Conservation (phyloP, 1,140 invertebrate genomes). For the Ylistrum balloti region DNA sequence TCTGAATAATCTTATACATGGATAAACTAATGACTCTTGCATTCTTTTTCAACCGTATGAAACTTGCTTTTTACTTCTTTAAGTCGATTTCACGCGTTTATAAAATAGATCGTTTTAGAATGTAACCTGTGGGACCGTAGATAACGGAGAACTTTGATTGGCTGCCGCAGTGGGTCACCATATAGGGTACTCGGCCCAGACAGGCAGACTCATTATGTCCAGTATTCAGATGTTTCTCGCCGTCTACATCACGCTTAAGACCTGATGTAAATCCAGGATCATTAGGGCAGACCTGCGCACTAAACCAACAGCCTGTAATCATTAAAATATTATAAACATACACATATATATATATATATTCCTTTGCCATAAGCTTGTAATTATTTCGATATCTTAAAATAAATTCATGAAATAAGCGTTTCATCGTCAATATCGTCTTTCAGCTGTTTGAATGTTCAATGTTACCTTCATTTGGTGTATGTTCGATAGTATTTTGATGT, state of each 20-base stretch:
- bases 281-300: constrained; percentile 47
- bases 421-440: no score
- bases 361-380: neutral
- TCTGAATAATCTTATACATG: no score
- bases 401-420: neutral
- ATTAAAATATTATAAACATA: neutral
- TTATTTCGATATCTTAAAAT: neutral
- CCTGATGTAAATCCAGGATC: constrained; percentile 41
- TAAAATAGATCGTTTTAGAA: no score
- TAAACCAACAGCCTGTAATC: constrained; percentile 59
- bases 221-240: constrained; percentile 14
- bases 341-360: neutral
- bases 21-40: no score
- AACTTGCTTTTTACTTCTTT: no score
- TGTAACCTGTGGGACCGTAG: constrained; percentile 58
- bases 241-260: constrained; percentile 43
- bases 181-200: constrained; percentile 49
- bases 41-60: no score
- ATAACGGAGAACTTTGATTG: constrained; percentile 54
- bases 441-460: no score
- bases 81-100: neutral
- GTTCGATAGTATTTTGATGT: constrained; percentile 12
- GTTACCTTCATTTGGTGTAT: neutral
- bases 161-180: constrained; percentile 52
- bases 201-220: constrained; percentile 25